Base-by-base conservation (phyloP, 2,888 invertebrate species). In the Parochlus steinenii region DNA sequence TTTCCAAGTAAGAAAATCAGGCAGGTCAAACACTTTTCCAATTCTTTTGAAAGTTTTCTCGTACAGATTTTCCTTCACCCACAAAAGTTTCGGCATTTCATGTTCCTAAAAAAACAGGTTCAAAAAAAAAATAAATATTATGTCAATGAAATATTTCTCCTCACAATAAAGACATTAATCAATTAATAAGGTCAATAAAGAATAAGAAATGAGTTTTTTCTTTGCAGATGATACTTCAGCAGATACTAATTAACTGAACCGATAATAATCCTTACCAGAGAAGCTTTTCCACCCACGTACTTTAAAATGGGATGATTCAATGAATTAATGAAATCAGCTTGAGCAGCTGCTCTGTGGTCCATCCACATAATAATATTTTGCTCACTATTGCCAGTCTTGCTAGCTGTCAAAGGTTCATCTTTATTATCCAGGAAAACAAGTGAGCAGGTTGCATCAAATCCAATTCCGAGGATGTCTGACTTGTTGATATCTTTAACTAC, bases 191-290 rank as follows among this genome's bases (percentile, higher is more conserved):
- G n/a, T n/a, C n/a, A n/a, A n/a, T n/a, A n/a, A n/a, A n/a, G n/a
- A n/a, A n/a, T n/a, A n/a, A n/a, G n/a, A n/a, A n/a, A n/a, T n/a
- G n/a, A n/a, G n/a, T n/a, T n/a, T n/a, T n/a, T n/a, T n/a, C n/a
- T n/a, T n/a, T n/a, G n/a, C n/a, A n/a, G n/a, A n/a, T n/a, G n/a
- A n/a, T n/a, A n/a, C n/a, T n/a, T n/a, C n/a, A n/a, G n/a, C n/a
- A n/a, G n/a, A n/a, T n/a, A n/a, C n/a, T n/a, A n/a, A n/a, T n/a
- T n/a, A n/a, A n/a, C n/a, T n/a, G n/a, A n/a, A n/a, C n/a, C n/a
- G n/a, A n/a, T n/a, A n/a, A n/a, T n/a, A n/a, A n/a, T n/a, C 93
- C 95, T 95, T 67, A 95, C 95, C n/a, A 87, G 63, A 1, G 92
- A 93, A 5, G 95, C 79, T 59, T 75, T 78, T 1, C 90, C 90